Evolutionary conservation across 2,113 vertebrate species (phyloP).

Genomic region (Chaenocephalus aceratus): DNA sequence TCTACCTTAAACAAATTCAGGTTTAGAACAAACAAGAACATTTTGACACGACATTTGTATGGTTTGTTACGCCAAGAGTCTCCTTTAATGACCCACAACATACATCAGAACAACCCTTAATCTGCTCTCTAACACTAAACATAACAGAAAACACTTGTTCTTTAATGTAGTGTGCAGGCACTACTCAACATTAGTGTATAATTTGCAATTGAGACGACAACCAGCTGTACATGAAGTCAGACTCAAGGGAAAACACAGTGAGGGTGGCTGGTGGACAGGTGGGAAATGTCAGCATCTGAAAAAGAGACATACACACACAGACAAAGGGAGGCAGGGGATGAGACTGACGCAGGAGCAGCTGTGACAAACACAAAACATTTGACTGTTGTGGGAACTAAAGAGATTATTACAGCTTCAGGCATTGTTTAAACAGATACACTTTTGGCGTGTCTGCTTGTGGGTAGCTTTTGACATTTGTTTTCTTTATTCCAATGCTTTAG

Average conservation of each 20-base stretch:
- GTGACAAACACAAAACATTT: slow-evolving; percentile 38
- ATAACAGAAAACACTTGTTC: neutral
- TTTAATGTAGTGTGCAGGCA: neutral
- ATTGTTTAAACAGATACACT: slow-evolving; percentile 15
- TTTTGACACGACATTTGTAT: neutral
- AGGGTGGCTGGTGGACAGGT: slow-evolving; percentile 57
- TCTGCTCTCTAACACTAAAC: neutral
- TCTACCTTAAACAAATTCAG: neutral
- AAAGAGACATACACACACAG: slow-evolving; percentile 51
- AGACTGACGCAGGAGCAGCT: slow-evolving; percentile 50
- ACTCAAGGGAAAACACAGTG: slow-evolving; percentile 35
- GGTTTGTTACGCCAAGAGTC: neutral
- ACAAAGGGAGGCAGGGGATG: slow-evolving; percentile 32
- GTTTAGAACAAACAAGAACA: neutral
- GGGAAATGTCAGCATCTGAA: slow-evolving; percentile 68
- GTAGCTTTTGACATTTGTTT: neutral
- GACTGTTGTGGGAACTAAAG: slow-evolving; percentile 28
- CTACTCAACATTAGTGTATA: slow-evolving; percentile 13
- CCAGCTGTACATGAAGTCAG: slow-evolving; percentile 48
- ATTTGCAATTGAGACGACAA: slow-evolving; percentile 24
- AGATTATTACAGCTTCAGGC: slow-evolving; percentile 21
- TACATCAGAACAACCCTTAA: neutral
- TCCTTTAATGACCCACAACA: neutral
- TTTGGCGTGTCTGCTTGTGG: neutral
- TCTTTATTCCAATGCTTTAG: neutral